Evolutionary conservation across 1,140 invertebrate species (phyloP).

Genomic region (Pogonognathellus flavescens): DNA sequence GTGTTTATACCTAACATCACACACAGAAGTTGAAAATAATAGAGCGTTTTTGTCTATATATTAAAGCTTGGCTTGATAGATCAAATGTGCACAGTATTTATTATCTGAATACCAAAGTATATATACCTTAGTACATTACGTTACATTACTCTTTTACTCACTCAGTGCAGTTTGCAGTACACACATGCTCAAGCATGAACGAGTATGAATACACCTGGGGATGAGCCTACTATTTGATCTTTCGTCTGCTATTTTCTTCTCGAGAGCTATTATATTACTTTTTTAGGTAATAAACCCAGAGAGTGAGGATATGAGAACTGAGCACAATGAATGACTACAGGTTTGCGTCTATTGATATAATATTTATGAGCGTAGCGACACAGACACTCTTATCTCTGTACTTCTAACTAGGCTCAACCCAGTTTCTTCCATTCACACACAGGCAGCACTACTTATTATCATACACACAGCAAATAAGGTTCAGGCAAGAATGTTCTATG

Average conservation of each 20-base stretch:
- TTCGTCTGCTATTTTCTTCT: conserved; percentile 33
- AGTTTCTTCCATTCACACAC: too few species aligned
- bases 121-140: too few species aligned
- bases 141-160: too few species aligned
- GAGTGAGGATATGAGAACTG: background rate
- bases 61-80: too few species aligned
- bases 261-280: conserved; percentile 36
- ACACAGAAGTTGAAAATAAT: background rate
- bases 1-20: background rate
- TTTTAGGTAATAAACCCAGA: conserved; percentile 40
- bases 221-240: conserved; percentile 45
- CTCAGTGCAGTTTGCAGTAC: too few species aligned
- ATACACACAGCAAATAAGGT: background rate
- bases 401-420: background rate
- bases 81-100: too few species aligned
- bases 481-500: background rate
- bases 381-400: conserved; percentile 46
- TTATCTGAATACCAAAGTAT: too few species aligned
- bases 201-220: conserved; percentile 40
- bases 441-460: background rate
- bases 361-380: conserved; percentile 45
- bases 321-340: background rate
- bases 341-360: conserved; percentile 25
- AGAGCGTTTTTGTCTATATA: background rate
- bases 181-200: background rate